Base-by-base conservation (phyloP, 2,888 invertebrate species). In the Schizotus pectinicornis region DNA sequence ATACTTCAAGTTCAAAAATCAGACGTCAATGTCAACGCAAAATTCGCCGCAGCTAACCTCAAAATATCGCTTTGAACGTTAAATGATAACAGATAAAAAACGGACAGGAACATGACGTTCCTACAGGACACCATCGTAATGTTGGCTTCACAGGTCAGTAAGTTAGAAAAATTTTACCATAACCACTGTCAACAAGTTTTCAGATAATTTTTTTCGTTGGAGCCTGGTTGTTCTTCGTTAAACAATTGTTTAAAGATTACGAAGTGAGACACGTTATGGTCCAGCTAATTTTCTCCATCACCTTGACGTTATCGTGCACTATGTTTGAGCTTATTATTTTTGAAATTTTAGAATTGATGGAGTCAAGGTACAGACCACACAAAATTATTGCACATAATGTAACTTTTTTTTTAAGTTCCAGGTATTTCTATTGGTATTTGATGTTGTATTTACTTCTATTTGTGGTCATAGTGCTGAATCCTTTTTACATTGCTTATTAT, bases 291-390 rank as follows among this genome's bases (percentile, higher is more conserved):
- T 99, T 99, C 79, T 97, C 98, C 0, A 85, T 91, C 22, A 99
- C 97, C 33, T 95, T 99, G 77, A 92, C 98, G 0, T 82, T 99
- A 9, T 98, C 98, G 14, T 96, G 98, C 75, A 95, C 97, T 1
- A 96, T 99, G 95, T 99, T 99, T 80, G 98, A 99, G 79, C 83
- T 99, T 56, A 98, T 99, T 61, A 99, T 99, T 76, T 99, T 99
- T 82, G 99, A 99, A 84, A 99, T 99, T 67, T 84, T 98, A 58
- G 97, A 93, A 31, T 88, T 97, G 65, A 82, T 99, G 63, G 95
- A 97, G 77, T 88, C 94, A 12, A 92, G 92, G 92, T 97, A 85
- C 64, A 75, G 67, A 65, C 74, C 76, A n/a, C n/a, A n/a, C n/a
- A n/a, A n/a, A n/a, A n/a, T n/a, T 55, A 7, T 0, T 6, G 9